Percentiles rank a stretch among this genome's conserved stretches.
These are phyloP conservation scores for Sorex maritimensis DNA, from an alignment of 2,797 vertebrate species.

Conservation along the genomic window DNA sequence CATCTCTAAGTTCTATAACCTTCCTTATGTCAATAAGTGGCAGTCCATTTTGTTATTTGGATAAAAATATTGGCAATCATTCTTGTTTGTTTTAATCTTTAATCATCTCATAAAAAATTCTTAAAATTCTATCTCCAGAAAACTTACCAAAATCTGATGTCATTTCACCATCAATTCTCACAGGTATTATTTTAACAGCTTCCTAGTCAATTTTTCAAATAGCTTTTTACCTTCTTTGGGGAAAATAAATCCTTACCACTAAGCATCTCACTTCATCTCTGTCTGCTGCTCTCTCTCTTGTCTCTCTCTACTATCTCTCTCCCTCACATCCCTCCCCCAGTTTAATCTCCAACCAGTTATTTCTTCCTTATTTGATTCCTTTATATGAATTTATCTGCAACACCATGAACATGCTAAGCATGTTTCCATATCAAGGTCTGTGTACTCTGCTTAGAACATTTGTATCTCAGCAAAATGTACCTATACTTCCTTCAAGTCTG, in stretches of 20 bases:
- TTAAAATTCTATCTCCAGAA: slow-evolving; percentile 43
- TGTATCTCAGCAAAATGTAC: neutral
- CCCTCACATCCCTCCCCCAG: no score
- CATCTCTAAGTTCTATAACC: neutral
- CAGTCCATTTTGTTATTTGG: slow-evolving; percentile 32
- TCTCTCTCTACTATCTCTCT: no score
- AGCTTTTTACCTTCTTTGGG: no score
- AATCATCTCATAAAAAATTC: neutral
- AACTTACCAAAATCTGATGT: slow-evolving; percentile 7
- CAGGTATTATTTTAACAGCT: slow-evolving; percentile 37
- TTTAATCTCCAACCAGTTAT: slow-evolving; percentile 1
- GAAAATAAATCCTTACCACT: no score
- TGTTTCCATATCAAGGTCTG: slow-evolving; percentile 21
- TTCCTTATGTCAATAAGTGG: slow-evolving; percentile 50
- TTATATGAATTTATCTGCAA: slow-evolving; percentile 4
- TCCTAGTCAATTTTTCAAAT: slow-evolving; percentile 24
- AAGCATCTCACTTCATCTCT: no score
- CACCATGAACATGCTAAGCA: neutral
- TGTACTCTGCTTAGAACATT: neutral
- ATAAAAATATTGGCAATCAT: slow-evolving; percentile 55
- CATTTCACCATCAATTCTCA: slow-evolving; percentile 3
- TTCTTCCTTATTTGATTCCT: slow-evolving; percentile 40
- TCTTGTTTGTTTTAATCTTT: slow-evolving; percentile 30
- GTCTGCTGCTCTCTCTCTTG: no score
- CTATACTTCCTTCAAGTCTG: neutral